These are phyloP conservation scores for Macrobrachium nipponense DNA, from an alignment of 1,140 invertebrate species.

Conservation along the genomic window DNA sequence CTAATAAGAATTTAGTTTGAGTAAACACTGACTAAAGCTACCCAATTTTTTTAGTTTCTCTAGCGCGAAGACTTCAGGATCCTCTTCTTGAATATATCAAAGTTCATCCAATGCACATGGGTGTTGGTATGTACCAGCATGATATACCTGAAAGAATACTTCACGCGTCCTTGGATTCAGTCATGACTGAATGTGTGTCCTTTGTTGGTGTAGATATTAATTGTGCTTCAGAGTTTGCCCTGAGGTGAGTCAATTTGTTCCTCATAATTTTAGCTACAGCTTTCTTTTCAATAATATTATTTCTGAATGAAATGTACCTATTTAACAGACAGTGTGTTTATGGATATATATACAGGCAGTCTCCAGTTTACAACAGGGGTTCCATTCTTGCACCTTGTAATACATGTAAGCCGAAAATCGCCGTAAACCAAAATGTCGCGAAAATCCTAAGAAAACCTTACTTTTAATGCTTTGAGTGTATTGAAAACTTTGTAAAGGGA, in stretches of 20 bases:
- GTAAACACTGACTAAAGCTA: neutral
- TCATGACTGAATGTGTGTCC: conserved; percentile 84
- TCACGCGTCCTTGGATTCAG: conserved; percentile 78
- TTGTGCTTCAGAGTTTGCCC: conserved; percentile 81
- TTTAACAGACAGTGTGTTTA: too few species aligned
- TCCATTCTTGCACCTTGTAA: too few species aligned
- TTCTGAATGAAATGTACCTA: neutral
- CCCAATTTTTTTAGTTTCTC: conserved; percentile 74
- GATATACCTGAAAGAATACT: conserved; percentile 85
- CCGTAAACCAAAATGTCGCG: too few species aligned
- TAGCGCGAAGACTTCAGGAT: conserved; percentile 88
- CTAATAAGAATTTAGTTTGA: too few species aligned
- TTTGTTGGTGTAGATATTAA: conserved; percentile 93
- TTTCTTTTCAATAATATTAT: neutral
- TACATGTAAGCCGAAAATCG: too few species aligned
- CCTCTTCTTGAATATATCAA: conserved; percentile 91
- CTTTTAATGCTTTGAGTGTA: too few species aligned
- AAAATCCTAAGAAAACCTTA: too few species aligned
- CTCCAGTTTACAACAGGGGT: too few species aligned
- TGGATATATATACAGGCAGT: too few species aligned
- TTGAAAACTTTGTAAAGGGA: too few species aligned
- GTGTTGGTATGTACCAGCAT: conserved; percentile 93
- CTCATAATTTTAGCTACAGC: neutral
- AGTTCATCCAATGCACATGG: conserved; percentile 90
- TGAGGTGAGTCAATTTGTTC: conserved; percentile 73